Percentiles rank a stretch among this genome's conserved stretches.
Evolutionary conservation across 2,888 invertebrate genomes (phyloP).

Genomic region (Bombyx huttoni): DNA sequence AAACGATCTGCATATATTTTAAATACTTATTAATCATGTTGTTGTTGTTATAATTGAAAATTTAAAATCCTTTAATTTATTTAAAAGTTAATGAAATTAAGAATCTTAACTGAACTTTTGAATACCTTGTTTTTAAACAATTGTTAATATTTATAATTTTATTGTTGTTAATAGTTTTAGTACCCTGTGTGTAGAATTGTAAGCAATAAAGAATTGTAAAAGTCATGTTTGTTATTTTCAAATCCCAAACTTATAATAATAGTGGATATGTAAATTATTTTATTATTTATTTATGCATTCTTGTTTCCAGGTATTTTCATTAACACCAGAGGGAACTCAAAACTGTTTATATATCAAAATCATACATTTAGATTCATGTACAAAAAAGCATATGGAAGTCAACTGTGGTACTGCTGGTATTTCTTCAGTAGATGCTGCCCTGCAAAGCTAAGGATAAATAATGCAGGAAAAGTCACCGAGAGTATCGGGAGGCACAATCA

Average conservation of each 20-base stretch:
- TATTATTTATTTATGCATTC: constrained; percentile 7
- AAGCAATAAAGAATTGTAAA: constrained; percentile 4
- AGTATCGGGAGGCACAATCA: constrained; percentile 62
- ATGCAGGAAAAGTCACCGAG: constrained; percentile 57
- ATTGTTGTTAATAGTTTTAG: no score
- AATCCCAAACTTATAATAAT: constrained; percentile 17
- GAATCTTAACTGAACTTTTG: no score
- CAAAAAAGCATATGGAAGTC: constrained; percentile 66
- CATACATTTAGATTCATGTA: constrained; percentile 68
- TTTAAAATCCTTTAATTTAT: no score
- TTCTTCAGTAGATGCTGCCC: constrained; percentile 66
- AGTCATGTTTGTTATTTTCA: constrained; percentile 20
- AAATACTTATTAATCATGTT: no score
- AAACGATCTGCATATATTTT: no score
- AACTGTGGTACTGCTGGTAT: constrained; percentile 66
- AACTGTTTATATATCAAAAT: constrained; percentile 63
- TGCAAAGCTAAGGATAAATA: constrained; percentile 57
- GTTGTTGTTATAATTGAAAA: no score
- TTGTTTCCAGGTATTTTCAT: constrained; percentile 62
- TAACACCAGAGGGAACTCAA: constrained; percentile 64
- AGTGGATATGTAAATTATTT: constrained; percentile 10
- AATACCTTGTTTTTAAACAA: no score
- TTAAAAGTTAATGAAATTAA: no score
- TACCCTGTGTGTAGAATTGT: no score
- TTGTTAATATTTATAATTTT: no score